A percentile compares a stretch with the other conserved stretches of the same genome.
These are phyloP conservation scores for Hyles euphorbiae DNA, from an alignment of 1,140 invertebrate species.

Conservation along the genomic window DNA sequence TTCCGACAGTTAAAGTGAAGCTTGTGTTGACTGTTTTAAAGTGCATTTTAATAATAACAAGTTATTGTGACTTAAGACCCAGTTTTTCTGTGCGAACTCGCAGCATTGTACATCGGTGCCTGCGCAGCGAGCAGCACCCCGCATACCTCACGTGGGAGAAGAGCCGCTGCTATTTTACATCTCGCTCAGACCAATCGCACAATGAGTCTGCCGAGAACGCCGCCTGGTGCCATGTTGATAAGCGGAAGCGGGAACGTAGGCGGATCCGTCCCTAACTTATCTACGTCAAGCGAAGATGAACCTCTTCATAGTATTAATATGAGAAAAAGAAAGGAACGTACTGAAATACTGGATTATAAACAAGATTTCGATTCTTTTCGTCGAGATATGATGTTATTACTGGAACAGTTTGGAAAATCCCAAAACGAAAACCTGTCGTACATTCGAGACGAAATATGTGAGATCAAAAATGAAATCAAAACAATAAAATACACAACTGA, in stretches of 20 bases:
- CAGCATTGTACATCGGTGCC: too few species aligned
- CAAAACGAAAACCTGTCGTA: conserved; percentile 10
- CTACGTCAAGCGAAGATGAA: neutral
- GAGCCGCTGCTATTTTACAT: conserved; percentile 4
- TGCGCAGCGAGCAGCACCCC: neutral
- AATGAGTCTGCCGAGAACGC: too few species aligned
- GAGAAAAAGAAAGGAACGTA: conserved; percentile 15
- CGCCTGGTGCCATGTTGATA: too few species aligned
- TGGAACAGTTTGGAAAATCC: conserved; percentile 9
- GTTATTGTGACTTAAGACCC: too few species aligned
- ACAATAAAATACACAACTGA: conserved; percentile 17
- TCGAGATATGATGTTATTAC: conserved; percentile 11
- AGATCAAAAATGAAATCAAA: conserved; percentile 21
- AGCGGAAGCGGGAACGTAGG: too few species aligned
- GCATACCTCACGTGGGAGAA: conserved; percentile 5
- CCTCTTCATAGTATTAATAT: neutral
- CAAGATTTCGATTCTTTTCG: conserved; percentile 9
- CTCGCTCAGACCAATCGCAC: conserved; percentile 3
- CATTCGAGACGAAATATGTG: conserved; percentile 17
- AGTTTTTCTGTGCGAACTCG: neutral
- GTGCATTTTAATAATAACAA: neutral
- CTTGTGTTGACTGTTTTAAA: neutral
- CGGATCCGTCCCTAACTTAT: too few species aligned
- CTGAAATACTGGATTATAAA: conserved; percentile 11
- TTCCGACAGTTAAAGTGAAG: too few species aligned